Conservation (phyloP, 2,113 vertebrate species). For the Podilymbus podiceps region DNA sequence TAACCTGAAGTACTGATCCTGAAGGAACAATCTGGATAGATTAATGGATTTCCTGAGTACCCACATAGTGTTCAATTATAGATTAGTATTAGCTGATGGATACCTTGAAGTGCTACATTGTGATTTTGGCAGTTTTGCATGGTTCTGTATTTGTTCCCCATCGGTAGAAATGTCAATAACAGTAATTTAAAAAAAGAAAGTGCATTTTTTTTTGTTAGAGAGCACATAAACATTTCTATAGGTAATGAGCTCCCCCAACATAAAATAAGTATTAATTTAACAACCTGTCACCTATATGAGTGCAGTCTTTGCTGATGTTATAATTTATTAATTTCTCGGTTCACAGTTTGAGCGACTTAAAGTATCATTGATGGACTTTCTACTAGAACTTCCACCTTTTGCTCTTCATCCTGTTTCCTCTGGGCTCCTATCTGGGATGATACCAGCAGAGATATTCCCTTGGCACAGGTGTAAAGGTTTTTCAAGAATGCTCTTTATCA, state of each 20-base stretch:
- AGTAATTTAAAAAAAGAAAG: not conserved
- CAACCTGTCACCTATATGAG: not conserved
- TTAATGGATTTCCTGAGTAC: conserved; percentile 44
- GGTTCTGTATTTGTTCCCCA: not conserved
- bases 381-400: not conserved
- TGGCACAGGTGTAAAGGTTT: not conserved
- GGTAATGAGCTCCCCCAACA: not conserved
- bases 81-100: conserved; percentile 26
- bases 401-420: not conserved
- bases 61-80: conserved; percentile 12
- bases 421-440: not conserved
- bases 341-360: not conserved
- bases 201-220: not conserved
- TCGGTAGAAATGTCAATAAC: not conserved
- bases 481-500: not conserved
- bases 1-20: conserved; percentile 27
- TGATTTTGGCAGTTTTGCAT: not conserved
- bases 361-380: not conserved
- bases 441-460: not conserved
- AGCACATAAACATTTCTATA: not conserved
- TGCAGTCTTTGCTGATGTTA: not conserved
- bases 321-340: conserved; percentile 35
- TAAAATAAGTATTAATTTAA: conserved; percentile 20
- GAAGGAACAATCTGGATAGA: conserved; percentile 12
- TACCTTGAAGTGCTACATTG: not conserved